Percentiles rank a stretch among this genome's conserved stretches.
Evolutionary conservation across 2,888 invertebrate genomes (phyloP).

Genomic region (Andricus quercusramuli): DNA sequence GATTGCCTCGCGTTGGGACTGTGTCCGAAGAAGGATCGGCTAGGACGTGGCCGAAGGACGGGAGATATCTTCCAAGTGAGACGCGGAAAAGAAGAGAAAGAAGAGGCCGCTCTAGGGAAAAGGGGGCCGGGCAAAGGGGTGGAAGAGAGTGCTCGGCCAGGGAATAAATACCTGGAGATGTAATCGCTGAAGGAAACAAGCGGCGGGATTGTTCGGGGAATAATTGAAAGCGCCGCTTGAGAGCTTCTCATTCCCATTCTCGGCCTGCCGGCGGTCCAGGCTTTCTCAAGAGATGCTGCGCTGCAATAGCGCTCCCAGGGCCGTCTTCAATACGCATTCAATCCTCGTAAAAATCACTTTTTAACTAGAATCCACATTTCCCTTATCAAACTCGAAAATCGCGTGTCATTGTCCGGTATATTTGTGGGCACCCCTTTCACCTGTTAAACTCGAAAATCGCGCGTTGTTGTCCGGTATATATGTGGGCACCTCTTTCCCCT

Average conservation of each 20-base stretch:
- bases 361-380: slow-evolving; percentile 41
- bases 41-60: slow-evolving; percentile 15
- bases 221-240: slow-evolving; percentile 79
- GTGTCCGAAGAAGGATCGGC: slow-evolving; percentile 39
- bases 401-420: too few relatives aligned
- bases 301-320: slow-evolving; percentile 50
- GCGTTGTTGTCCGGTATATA: too few relatives aligned
- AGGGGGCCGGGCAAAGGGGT: slow-evolving; percentile 43
- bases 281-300: slow-evolving; percentile 54
- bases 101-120: slow-evolving; percentile 49
- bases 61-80: slow-evolving; percentile 40
- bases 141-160: slow-evolving; percentile 58
- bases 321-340: slow-evolving; percentile 41
- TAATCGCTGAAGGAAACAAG: slow-evolving; percentile 79
- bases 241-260: slow-evolving; percentile 77
- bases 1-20: slow-evolving; percentile 15
- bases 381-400: too few relatives aligned
- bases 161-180: slow-evolving; percentile 78
- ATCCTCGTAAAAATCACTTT: slow-evolving; percentile 23
- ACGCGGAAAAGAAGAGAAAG: slow-evolving; percentile 58
- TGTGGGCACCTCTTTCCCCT: too few relatives aligned
- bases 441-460: too few relatives aligned
- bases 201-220: slow-evolving; percentile 78
- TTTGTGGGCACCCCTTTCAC: too few relatives aligned
- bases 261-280: slow-evolving; percentile 59